phyloP scores from a whole-genome alignment of 2,113 vertebrate genomes.

The Chamaetylas fuelleborni region DNA sequence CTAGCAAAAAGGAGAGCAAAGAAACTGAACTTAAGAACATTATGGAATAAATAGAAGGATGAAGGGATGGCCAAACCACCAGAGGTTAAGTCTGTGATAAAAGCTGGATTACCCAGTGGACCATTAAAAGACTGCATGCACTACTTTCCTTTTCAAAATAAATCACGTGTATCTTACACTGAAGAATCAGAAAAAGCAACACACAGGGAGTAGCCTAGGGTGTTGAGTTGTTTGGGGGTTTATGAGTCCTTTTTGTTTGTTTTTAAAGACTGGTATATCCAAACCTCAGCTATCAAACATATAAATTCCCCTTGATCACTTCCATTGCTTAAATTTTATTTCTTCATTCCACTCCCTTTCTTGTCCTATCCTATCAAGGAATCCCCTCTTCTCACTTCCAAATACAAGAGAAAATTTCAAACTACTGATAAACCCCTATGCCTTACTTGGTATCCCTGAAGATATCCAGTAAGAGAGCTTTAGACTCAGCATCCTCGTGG shows the following conservation, averaged over 20 bases:
- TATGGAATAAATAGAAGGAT: background rate
- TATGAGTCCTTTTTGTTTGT: background rate
- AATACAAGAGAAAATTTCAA: background rate
- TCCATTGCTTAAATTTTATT: background rate
- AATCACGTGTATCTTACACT: background rate
- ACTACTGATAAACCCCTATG: background rate
- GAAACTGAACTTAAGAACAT: background rate
- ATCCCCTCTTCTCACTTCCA: background rate
- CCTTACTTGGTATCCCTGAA: constrained; percentile 90
- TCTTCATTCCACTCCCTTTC: background rate
- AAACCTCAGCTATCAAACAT: background rate
- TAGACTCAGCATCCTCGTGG: constrained; percentile 85
- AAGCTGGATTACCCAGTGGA: background rate
- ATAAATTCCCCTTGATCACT: background rate
- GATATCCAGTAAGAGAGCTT: constrained; percentile 85
- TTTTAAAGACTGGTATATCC: background rate
- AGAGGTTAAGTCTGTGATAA: background rate
- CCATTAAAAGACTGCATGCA: background rate
- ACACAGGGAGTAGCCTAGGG: background rate
- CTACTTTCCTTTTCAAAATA: background rate
- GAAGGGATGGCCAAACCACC: background rate
- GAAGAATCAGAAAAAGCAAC: background rate
- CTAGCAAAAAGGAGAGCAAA: background rate
- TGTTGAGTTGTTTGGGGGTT: background rate
- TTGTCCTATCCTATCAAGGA: background rate